phyloP scores from a whole-genome alignment of 2,113 vertebrate species.

The Notarius quadriscutis region DNA sequence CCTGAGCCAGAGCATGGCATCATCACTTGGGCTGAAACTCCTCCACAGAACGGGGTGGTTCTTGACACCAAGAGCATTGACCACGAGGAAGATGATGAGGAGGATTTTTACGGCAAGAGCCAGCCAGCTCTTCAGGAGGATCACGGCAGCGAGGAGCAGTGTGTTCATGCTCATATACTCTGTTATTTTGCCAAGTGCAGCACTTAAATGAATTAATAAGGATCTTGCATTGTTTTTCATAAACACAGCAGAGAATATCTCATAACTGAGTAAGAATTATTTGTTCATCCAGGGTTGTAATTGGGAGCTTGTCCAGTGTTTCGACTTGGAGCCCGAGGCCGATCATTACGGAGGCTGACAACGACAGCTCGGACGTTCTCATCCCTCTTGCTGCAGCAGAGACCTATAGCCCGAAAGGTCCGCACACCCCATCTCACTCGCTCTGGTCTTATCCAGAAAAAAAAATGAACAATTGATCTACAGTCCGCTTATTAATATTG shows the following conservation, averaged over 20 bases:
- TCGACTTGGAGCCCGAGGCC: slow-evolving; percentile 87
- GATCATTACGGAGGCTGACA: slow-evolving; percentile 71
- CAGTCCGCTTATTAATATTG: background rate
- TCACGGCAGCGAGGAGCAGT: slow-evolving; percentile 64
- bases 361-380: slow-evolving; percentile 79
- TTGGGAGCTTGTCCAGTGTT: slow-evolving; percentile 77
- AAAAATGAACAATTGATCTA: background rate
- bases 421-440: background rate
- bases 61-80: slow-evolving; percentile 67
- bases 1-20: slow-evolving; percentile 57
- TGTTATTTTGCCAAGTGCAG: background rate
- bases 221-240: background rate
- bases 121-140: slow-evolving; percentile 59
- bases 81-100: slow-evolving; percentile 73
- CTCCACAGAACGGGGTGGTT: slow-evolving; percentile 57
- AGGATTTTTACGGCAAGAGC: slow-evolving; percentile 67
- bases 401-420: slow-evolving; percentile 81
- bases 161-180: slow-evolving; percentile 54
- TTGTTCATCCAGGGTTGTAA: slow-evolving; percentile 70
- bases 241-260: background rate
- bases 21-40: slow-evolving; percentile 68
- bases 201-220: background rate
- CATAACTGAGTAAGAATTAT: background rate
- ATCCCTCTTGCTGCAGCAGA: slow-evolving; percentile 80
- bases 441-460: background rate